Evolutionary conservation across 2,888 invertebrate species (phyloP).

Genomic region (Liodrosophila aerea): DNA sequence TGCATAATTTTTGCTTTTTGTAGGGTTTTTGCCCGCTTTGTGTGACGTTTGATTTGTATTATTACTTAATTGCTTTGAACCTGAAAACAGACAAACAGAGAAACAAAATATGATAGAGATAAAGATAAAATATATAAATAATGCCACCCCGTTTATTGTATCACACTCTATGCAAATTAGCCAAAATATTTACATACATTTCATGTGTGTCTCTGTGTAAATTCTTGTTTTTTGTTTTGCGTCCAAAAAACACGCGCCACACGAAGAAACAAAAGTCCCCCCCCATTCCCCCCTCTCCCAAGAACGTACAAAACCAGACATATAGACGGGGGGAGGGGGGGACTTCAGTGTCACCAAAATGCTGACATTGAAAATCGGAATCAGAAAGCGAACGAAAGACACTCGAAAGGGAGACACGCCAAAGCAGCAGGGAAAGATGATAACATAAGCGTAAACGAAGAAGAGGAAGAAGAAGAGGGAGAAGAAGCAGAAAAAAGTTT

Average conservation of each 20-base stretch:
- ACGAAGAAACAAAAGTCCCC: slow-evolving; percentile 8
- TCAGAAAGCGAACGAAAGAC: slow-evolving; percentile 33
- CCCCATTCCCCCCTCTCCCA: not conserved
- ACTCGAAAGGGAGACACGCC: slow-evolving; percentile 10
- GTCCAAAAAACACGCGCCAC: slow-evolving; percentile 52
- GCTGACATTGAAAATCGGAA: slow-evolving; percentile 67
- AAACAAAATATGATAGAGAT: slow-evolving; percentile 11
- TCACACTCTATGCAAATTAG: slow-evolving; percentile 46
- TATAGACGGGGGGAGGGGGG: slow-evolving; percentile 1
- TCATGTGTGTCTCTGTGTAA: slow-evolving; percentile 54
- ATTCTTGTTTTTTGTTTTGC: slow-evolving; percentile 38
- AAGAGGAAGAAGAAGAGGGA: not conserved
- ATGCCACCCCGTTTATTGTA: slow-evolving; percentile 38
- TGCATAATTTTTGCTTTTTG: slow-evolving; percentile 57
- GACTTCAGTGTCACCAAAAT: slow-evolving; percentile 62
- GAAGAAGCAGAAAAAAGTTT: slow-evolving; percentile 19
- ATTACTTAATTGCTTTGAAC: slow-evolving; percentile 75
- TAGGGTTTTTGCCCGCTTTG: slow-evolving; percentile 33
- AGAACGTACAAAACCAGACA: slow-evolving; percentile 9
- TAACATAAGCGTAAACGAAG: slow-evolving; percentile 1
- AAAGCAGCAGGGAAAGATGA: not conserved
- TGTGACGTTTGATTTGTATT: slow-evolving; percentile 65
- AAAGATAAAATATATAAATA: slow-evolving; percentile 10
- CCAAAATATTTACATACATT: slow-evolving; percentile 49
- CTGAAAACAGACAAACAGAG: slow-evolving; percentile 52